Evolutionary conservation across 30 jellyfish, hydroid and myxozoan genomes (phyloP).

Genomic region (Haliclystus octoradiatus): DNA sequence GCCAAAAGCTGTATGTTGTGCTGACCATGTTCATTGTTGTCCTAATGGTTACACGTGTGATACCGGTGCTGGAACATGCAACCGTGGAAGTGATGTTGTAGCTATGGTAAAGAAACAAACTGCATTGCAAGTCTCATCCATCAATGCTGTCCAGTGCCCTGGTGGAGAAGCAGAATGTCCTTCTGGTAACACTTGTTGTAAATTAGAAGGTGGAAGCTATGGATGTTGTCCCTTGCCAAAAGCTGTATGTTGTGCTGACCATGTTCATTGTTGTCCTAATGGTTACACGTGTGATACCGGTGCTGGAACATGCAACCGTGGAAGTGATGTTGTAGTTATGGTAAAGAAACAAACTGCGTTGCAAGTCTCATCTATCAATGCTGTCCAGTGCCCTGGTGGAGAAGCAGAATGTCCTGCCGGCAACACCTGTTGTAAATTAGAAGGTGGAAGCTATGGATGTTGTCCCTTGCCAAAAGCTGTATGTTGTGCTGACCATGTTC

Average conservation of each 20-base stretch:
- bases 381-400: constrained; percentile 32
- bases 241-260: no score
- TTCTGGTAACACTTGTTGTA: constrained; percentile 53
- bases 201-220: constrained; percentile 6
- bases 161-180: no score
- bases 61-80: constrained; percentile 15
- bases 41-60: constrained; percentile 43
- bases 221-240: constrained; percentile 46
- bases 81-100: neutral
- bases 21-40: constrained; percentile 64
- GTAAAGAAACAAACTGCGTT: neutral
- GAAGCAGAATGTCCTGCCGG: constrained; percentile 15
- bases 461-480: constrained; percentile 47
- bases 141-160: no score
- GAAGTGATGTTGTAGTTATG: neutral
- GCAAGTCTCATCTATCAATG: neutral
- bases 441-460: constrained; percentile 37
- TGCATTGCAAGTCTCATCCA: no score
- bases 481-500: constrained; percentile 30
- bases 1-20: constrained; percentile 64
- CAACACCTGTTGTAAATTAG: constrained; percentile 20
- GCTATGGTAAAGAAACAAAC: neutral
- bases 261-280: no score
- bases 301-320: neutral
- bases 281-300: neutral